Base-by-base conservation (phyloP, 2,113 vertebrate species). In the Crotalus horridus region DNA sequence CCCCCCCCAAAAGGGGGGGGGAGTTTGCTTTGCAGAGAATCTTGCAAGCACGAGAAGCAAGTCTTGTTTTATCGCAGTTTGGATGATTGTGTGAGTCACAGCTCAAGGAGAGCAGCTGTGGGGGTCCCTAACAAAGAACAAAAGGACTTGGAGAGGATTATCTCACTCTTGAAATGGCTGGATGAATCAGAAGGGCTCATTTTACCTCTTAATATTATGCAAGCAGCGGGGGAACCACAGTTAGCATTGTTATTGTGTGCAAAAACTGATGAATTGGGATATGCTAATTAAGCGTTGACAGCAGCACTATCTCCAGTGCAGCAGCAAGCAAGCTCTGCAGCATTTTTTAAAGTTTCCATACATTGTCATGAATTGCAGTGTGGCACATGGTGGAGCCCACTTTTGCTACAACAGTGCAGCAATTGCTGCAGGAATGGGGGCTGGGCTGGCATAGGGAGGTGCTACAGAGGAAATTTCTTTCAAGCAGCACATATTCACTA, bases 351-450 rank as follows among this genome's bases (percentile, higher is more conserved):
- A 33, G 53, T 46, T 48, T 53, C 7, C 29, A 48, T 92, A 46
- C 23, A 13, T n/a, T 87, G 5, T 85, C 5, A 46, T 26, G 56
- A 64, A 33, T 26, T 85, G 21, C 39, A 89, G 87, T 55, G 24
- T 85, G 54, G 17, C 29, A 48, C 39, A 46, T 24, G 29, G 24
- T 3, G 0, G 87, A 74, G n/a, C 29, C n/a, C 26, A 59, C 15
- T 10, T 0, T 0, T 53, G 88, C 0, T 33, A 9, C 0, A 51
- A 64, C 56, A 88, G 58, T n/a, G 54, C 29, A 53, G 7, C 0
- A 8, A 0, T 90, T 88, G 51, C 53, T 85, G 2, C 90, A 1
- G 12, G 4, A 86, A 11, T 29, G 23, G 58, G 58, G 58, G 29
- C 46, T 12, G 87, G 15, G 29, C 15, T 33, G 87, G 54, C n/a